These are phyloP conservation scores for Brotogeris chrysoptera DNA, from an alignment of 2,797 vertebrate species.

Conservation along the genomic window DNA sequence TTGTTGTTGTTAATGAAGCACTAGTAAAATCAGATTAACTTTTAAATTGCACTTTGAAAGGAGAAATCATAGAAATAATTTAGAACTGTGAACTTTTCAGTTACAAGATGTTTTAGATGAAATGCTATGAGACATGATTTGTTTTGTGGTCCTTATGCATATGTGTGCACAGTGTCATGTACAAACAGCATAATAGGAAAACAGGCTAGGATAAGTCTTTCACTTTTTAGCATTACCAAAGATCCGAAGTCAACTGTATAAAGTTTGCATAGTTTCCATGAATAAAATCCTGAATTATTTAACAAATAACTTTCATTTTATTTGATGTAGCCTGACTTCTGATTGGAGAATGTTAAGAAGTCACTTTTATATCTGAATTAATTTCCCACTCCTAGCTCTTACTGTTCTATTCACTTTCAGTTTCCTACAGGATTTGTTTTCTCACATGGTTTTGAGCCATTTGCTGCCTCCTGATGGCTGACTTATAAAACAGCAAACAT, in stretches of 20 bases:
- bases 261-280: neutral
- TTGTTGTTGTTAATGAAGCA: neutral
- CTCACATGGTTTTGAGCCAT: constrained; percentile 74
- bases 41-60: neutral
- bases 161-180: neutral
- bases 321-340: neutral
- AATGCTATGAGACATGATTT: neutral
- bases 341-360: constrained; percentile 21
- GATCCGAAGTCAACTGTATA: neutral
- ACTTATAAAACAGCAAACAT: constrained; percentile 74
- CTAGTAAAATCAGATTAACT: neutral
- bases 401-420: constrained; percentile 2
- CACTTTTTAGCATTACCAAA: neutral
- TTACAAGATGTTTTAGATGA: neutral
- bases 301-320: neutral
- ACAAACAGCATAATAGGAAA: neutral
- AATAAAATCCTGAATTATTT: neutral
- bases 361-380: constrained; percentile 12
- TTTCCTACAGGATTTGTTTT: constrained; percentile 52
- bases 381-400: constrained; percentile 35
- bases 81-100: neutral
- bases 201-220: neutral
- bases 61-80: neutral
- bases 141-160: neutral
- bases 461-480: constrained; percentile 85